Base-by-base conservation (phyloP, 2,888 invertebrate genomes). In the Plebejus anna region DNA sequence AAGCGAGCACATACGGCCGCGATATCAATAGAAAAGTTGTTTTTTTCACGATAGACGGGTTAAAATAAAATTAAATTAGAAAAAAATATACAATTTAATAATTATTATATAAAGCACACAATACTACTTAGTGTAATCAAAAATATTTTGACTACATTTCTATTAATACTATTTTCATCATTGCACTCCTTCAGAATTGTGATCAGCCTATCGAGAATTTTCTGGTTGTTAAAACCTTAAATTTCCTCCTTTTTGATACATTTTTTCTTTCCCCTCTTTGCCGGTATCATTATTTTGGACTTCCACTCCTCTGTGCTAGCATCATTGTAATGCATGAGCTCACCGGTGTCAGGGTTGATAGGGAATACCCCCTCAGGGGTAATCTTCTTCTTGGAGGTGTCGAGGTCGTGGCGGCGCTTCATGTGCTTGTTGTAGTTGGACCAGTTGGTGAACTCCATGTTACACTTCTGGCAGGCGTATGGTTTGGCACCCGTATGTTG, bases 341-440 rank as follows among this genome's bases (percentile, higher is more conserved):
- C 89, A 0, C 94, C 94, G 0, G 94, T 94, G 78, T 89, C 88
- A 0, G 93, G 92, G 78, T 94, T 90, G 0, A 92, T 84, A 0
- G 93, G 93, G 32, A 93, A 92, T 51, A 91, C 90, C 0, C 93
- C 93, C 38, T 94, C 93, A 0, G 95, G 95, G 0, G 95, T 94
- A 0, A 95, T 95, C 78, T 95, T 93, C 81, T 92, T 94, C 78
- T 94, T 92, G 0, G 92, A 89, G 0, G 90, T 92, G 70, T 91
- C 91, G 2, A 81, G 94, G 57, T 95, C 95, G 79, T 97, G 97
- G 47, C 96, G 91, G 42, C 97, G 89, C 87, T 96, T 97, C 96
- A 97, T 96, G 84, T 97, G 97, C 82, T 97, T 97, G 82, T 97
- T 97, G 82, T 96, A 97, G 88, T 97, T 97, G 0, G 97, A 96